Base-by-base conservation (phyloP, 2,888 invertebrate genomes). In the Alentia gelatinosa region DNA sequence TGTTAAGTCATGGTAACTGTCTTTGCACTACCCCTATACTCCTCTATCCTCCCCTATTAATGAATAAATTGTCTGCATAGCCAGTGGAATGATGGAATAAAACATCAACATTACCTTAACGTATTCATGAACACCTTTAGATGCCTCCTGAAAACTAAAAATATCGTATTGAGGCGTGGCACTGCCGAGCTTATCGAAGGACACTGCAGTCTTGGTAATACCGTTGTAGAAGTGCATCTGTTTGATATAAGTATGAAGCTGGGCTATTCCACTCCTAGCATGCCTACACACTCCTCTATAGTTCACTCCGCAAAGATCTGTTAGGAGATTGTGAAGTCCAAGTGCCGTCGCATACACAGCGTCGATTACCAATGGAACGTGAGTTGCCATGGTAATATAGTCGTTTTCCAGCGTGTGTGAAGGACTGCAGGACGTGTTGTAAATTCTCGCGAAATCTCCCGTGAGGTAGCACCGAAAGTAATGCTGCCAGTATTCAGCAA, bases 321-420 rank as follows among this genome's bases (percentile, higher is more conserved):
- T 23, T 19, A 91, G 33, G n/a, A 91, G 90, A 35, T 92, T 74
- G 74, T 93, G 93, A 9, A 94, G 83, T 7, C 94, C 94, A 15
- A 93, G 92, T 0, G 93, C 94, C 40, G 94, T 90, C 0, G 93
- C 94, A 91, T 94, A 94, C 7, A 94, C 93, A 19, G 94, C 94
- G 88, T 95, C 94, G 0, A 95, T 91, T 0, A 90, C 90, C 40
- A 90, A 68, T 1, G 91, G 90, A 23, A 91, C 91, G 9, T 39
- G 23, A 33, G 39, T 42, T 15, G 91, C 37, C 90, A 91, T 90
- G 68, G 35, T 37, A 9, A 91, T 40, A 19, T 63, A n/a, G 35
- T 86, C 84, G 19, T 83, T 86, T 23, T 68, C 39, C 42, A 91
- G 86, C 7, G 63, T 91, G 23, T 79, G 42, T 0, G 35, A 19